phyloP scores from a whole-genome alignment of 2,888 invertebrate species.

The Parascotia fuliginaria region DNA sequence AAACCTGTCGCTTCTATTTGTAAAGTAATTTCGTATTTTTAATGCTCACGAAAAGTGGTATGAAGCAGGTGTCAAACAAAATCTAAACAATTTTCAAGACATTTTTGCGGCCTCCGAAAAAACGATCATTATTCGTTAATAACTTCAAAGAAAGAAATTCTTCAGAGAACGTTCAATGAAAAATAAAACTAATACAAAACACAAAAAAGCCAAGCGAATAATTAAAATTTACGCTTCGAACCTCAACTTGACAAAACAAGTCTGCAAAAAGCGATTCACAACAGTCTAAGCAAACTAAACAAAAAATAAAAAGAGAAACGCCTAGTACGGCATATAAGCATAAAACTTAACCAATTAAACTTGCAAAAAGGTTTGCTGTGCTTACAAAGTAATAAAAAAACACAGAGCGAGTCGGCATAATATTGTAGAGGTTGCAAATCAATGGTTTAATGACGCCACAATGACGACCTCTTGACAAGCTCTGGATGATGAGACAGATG shows the following conservation, averaged over 20 bases:
- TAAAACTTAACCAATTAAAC: slow-evolving; percentile 40
- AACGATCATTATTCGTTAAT: too few species aligned
- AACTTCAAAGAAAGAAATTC: too few species aligned
- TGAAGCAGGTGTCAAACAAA: too few species aligned
- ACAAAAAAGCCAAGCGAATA: neutral
- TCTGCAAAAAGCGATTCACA: neutral
- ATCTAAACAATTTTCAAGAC: too few species aligned
- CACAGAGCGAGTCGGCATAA: slow-evolving; percentile 25
- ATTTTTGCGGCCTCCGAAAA: too few species aligned
- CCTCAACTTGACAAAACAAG: neutral
- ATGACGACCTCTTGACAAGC: slow-evolving; percentile 37
- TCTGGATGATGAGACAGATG: neutral
- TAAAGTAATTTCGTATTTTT: too few species aligned
- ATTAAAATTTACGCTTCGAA: neutral
- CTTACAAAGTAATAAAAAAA: slow-evolving; percentile 29
- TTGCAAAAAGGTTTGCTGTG: slow-evolving; percentile 22
- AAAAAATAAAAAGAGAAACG: neutral
- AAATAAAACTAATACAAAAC: neutral
- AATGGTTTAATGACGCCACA: slow-evolving; percentile 43
- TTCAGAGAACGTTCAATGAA: neutral
- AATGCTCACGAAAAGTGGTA: too few species aligned
- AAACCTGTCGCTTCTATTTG: too few species aligned
- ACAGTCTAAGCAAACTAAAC: neutral
- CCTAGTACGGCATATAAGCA: neutral
- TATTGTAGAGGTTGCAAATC: slow-evolving; percentile 27